Evolutionary conservation across 2,113 vertebrate species (phyloP), one percentile per base, ranked within the genome.

Genomic region (Hippocampus abdominalis): DNA sequence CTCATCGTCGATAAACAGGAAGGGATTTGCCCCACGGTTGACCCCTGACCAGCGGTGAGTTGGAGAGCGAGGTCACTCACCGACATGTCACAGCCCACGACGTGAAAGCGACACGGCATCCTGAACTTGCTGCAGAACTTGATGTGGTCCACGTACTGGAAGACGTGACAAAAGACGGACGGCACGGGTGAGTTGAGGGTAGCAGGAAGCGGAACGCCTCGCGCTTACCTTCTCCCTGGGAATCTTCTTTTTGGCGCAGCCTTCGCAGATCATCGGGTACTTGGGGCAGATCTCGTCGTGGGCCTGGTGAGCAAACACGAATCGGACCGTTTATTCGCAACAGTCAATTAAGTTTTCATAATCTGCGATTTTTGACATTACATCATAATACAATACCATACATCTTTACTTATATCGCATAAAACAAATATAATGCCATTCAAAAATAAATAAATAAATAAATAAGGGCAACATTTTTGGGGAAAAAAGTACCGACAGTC

Each of bases 171-270:
- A 16, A 21, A 7, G 32, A 27, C 42, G 42, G 32, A 27, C 42
- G 42, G 42, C 9, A 44, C 11, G 11, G 54, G 39, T 10, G 32
- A 67, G 11, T 51, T 39, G 48, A 9, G 5, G 21, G 11, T n/a
- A 36, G 18, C 23, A 6, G 56, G 8, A 65, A 0, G n/a, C 2
- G 16, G 1, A 25, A 11, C 8, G 10, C 21, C 9, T 8, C 25
- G 12, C 51, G 12, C 25, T 69, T 69, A 97, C 97, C 91, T 95
- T 96, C 77, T 98, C 95, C 76, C 96, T 90, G 3, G 94, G 91
- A 71, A 98, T 94, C 88, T 94, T 98, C 88, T 94, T 96, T 86
- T 94, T 94, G 49, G 94, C 95, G 9, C 96, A 99, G 84, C 94
- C 94, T 36, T 97, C 94, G 3, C 97, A 99, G 23, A 93, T 93